Conservation (phyloP, 1,140 invertebrate species). For the Nasonia longicornis region DNA sequence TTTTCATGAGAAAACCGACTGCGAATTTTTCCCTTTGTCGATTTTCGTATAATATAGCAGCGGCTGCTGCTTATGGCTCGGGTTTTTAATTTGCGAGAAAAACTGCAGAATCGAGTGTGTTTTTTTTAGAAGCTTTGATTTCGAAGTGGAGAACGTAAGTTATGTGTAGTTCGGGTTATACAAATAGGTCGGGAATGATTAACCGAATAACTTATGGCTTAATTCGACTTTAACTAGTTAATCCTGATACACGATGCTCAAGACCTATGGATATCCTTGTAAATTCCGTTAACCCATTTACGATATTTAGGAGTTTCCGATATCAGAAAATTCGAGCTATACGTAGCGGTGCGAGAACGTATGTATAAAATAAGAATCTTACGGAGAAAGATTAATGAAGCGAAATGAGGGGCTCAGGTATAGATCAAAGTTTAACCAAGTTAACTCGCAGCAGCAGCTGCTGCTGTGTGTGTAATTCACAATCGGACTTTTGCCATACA, state of each 20-base stretch:
- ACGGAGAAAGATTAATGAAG: neutral
- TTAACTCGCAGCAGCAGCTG: neutral
- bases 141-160: no score
- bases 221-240: slow-evolving; percentile 12
- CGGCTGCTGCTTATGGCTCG: neutral
- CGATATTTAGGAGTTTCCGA: slow-evolving; percentile 9
- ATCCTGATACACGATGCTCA: neutral
- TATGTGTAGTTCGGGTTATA: neutral
- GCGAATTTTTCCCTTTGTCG: neutral
- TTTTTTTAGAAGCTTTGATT: no score
- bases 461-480: neutral
- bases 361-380: neutral
- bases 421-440: neutral
- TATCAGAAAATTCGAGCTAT: neutral
- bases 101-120: no score
- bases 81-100: neutral
- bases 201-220: neutral
- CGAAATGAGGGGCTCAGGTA: neutral
- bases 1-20: neutral
- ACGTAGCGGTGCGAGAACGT: no score
- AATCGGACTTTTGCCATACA: neutral
- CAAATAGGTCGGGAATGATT: neutral
- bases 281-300: slow-evolving; percentile 19
- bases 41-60: neutral
- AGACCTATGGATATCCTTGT: neutral